Base-by-base conservation (phyloP, 2,113 vertebrate species). In the Bucco capensis region DNA sequence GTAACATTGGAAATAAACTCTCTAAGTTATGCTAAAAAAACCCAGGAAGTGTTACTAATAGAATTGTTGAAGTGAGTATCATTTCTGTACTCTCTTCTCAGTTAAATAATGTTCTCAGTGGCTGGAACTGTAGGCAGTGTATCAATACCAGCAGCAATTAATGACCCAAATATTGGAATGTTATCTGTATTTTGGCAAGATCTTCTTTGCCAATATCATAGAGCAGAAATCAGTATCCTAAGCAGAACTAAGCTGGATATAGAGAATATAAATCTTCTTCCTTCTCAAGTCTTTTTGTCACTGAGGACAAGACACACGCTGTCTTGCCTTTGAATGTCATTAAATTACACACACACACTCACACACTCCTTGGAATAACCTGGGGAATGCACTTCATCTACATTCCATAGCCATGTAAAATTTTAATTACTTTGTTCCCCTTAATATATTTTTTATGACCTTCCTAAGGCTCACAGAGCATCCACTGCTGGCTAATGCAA, bases 401-500 rank as follows among this genome's bases (percentile, higher is more conserved):
- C 53, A 89, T 86, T 81, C 83, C 35, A 53, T 42, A 88, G 66
- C 71, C 22, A 89, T 83, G 81, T n/a, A 86, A 89, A 93, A 90
- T 77, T 88, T 83, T 97, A 94, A 96, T 97, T 96, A 95, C 82
- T 96, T 94, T 91, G 62, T 22, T 83, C 18, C 35, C 89, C 83
- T 83, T 86, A 96, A 91, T 96, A 91, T 94, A 72, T 78, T 96
- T 95, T 93, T 96, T 96, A 97, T 96, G 93, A 46, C 72, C 70
- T 95, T 91, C 88, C 75, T 91, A 88, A 90, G 58, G 70, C 86
- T 83, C 57, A 70, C 89, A 75, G 57, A 92, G 22, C 75, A 95
- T 89, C 42, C 95, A 93, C 96, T 73, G 46, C 86, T 95, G 95
- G 33, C 76, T 92, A 93, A 92, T 94, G 76, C 44, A 91, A 27